Evolutionary conservation across 2,888 invertebrate species (phyloP).

Genomic region (Choristoneura rosaceana): DNA sequence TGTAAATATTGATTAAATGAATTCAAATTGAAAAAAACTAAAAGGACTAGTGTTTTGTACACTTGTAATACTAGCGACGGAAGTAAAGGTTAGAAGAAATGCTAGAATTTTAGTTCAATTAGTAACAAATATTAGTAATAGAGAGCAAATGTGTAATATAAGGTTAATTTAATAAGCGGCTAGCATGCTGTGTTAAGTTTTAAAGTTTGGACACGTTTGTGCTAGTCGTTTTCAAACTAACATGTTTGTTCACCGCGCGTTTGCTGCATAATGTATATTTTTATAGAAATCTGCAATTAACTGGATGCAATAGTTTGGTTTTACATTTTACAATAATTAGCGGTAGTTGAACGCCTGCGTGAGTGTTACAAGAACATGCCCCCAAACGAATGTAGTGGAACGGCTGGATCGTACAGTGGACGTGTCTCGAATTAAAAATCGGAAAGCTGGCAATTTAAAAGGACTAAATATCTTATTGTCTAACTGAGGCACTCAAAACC

Average conservation of each 20-base stretch:
- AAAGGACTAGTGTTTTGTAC: background rate
- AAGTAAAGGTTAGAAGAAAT: background rate
- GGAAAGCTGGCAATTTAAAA: no score
- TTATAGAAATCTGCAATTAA: background rate
- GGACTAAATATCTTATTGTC: no score
- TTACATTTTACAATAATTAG: background rate
- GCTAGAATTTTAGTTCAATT: constrained; percentile 10
- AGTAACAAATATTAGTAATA: background rate
- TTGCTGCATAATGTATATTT: constrained; percentile 19
- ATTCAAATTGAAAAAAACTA: background rate
- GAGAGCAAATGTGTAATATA: background rate
- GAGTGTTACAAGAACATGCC: background rate
- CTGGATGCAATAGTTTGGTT: constrained; percentile 3
- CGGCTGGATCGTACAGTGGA: no score
- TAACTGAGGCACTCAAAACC: no score
- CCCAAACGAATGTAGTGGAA: background rate
- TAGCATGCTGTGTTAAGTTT: background rate
- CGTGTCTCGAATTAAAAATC: no score
- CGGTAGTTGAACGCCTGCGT: background rate
- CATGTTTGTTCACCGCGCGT: background rate
- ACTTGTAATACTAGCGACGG: background rate
- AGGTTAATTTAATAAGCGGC: background rate
- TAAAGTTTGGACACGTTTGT: background rate
- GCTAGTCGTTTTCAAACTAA: constrained; percentile 5
- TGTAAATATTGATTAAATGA: constrained; percentile 10